phyloP scores from a whole-genome alignment of 2,113 vertebrate species.

The Probosciger aterrimus region DNA sequence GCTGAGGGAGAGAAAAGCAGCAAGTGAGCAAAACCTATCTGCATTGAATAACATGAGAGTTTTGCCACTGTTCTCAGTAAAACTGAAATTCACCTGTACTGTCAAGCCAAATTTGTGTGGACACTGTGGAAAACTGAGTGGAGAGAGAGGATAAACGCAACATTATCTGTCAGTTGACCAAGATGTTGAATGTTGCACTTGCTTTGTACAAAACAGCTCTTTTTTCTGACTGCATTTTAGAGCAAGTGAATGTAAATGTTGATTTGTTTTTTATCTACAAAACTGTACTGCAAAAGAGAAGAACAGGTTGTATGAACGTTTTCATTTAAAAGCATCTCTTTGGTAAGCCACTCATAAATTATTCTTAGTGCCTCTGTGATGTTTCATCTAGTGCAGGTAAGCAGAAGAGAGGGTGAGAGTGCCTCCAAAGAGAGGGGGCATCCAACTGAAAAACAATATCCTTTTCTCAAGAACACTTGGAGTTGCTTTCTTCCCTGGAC shows the following conservation, averaged over 20 bases:
- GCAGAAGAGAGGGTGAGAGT: not conserved
- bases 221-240: not conserved
- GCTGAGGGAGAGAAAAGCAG: not conserved
- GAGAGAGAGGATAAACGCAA: not conserved
- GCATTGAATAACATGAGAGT: not conserved
- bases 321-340: not conserved
- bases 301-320: not conserved
- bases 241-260: not conserved
- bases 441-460: not conserved
- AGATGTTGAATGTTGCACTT: not conserved
- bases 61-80: not conserved
- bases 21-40: not conserved
- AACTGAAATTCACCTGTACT: not conserved
- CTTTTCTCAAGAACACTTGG: not conserved
- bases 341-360: constrained; percentile 50
- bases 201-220: not conserved
- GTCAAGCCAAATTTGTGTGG: not conserved
- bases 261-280: not conserved
- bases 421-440: not conserved
- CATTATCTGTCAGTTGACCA: not conserved
- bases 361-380: constrained; percentile 9
- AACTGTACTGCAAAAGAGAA: constrained; percentile 12
- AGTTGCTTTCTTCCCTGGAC: not conserved
- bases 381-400: not conserved
- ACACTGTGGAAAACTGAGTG: not conserved